Evolutionary conservation across 1,140 invertebrate genomes (phyloP), one percentile per base, ranked within the genome.

Genomic region (Venustaconcha ellipsiformis): DNA sequence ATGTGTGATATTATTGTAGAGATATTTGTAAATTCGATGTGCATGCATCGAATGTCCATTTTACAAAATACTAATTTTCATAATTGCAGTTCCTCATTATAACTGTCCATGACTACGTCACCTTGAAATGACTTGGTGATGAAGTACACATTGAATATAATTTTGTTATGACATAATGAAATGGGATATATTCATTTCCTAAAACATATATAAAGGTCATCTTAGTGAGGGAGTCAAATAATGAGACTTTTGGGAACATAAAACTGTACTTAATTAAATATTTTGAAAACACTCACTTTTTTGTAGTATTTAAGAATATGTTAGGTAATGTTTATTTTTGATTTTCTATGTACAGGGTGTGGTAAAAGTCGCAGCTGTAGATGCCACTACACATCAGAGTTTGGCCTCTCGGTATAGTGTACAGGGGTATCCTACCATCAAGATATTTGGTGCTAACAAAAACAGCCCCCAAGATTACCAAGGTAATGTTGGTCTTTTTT

Each of bases 371-470:
- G 97, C 96, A 62, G 96, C 95, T 14, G 94, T 99, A 1, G 94
- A 99, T 92, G 95, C 94, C 20, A 97, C 99, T 90, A 93, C 95
- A 37, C 94, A 99, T 85, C 94, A 95, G 84, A 93, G 94, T 20
- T 87, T 99, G 18, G 94, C 93, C 30, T 91, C 93, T 30, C 94
- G 94, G 86, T 99, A 94, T 92, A 93, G 94, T 69, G 94, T 99
- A 63, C 91, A 92, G 84, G 97, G 98, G 71, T 99, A 99, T 88
- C 98, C 98, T 23, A 99, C 97, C 1, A 95, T 99, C 74, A 99
- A 99, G 90, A 94, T 99, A 17, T 99, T 99, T 89, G 95, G 94
- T 4, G 89, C 92, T 0, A 94, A 96, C 88, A 99, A 99, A 89
- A 94, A 94, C 65, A 95, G 94, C 76, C 96, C 97, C 8, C 93